A percentile compares a stretch with the other conserved stretches of the same genome.
Evolutionary conservation across 2,888 invertebrate genomes (phyloP).

Genomic region (Coleophora flavipennella): DNA sequence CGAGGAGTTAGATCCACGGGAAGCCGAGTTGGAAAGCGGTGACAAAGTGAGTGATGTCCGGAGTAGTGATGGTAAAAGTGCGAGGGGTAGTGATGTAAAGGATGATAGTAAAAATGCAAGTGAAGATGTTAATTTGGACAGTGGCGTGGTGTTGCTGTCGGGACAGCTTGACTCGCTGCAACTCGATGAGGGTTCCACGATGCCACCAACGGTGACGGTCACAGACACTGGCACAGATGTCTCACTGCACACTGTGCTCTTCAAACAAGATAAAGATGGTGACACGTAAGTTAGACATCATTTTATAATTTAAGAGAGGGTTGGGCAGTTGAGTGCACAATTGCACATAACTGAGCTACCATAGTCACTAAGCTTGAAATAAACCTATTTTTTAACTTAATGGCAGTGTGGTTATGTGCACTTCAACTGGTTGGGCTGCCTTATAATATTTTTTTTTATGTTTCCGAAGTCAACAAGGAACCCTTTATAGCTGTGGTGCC

Average conservation of each 20-base stretch:
- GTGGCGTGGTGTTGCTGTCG: constrained; percentile 75
- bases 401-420: too few relatives aligned
- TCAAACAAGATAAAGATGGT: constrained; percentile 86
- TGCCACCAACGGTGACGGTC: constrained; percentile 22
- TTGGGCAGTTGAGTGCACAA: too few relatives aligned
- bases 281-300: constrained; percentile 81
- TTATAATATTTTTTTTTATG: too few relatives aligned
- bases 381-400: too few relatives aligned
- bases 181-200: constrained; percentile 20
- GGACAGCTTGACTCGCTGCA: constrained; percentile 76
- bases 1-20: constrained; percentile 22
- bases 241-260: constrained; percentile 77
- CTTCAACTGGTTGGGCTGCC: too few relatives aligned
- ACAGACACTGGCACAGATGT: constrained; percentile 23
- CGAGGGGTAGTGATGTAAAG: constrained; percentile 19
- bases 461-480: too few relatives aligned
- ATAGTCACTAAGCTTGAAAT: too few relatives aligned
- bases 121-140: constrained; percentile 62
- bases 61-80: constrained; percentile 19
- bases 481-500: too few relatives aligned
- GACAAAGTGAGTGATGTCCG: constrained; percentile 8
- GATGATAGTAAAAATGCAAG: constrained; percentile 17
- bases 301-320: too few relatives aligned
- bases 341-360: too few relatives aligned
- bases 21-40: constrained; percentile 9